Conservation (phyloP, 2,113 vertebrate genomes). For the Uria aalge region DNA sequence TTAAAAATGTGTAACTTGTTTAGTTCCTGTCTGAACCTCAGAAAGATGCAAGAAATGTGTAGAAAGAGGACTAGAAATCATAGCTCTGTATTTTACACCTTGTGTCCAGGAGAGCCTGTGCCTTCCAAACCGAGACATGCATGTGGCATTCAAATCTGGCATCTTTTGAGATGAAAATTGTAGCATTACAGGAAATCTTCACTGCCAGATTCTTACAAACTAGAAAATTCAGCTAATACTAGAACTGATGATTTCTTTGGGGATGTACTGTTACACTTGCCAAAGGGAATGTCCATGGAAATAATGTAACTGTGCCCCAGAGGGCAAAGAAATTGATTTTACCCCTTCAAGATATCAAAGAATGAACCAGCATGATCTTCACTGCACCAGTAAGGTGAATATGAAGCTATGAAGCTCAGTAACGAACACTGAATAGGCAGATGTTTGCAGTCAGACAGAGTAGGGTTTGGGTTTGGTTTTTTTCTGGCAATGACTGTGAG, state of each 20-base stretch:
- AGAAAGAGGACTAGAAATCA: background rate
- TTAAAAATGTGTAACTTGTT: background rate
- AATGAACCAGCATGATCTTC: background rate
- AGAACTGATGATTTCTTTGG: background rate
- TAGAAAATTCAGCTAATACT: background rate
- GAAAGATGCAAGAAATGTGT: background rate
- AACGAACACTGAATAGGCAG: background rate
- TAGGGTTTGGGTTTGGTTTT: background rate
- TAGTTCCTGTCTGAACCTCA: background rate
- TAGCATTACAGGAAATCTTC: background rate
- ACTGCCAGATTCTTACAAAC: background rate
- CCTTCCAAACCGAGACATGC: background rate
- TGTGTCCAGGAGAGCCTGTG: background rate
- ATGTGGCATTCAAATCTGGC: background rate
- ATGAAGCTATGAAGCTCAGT: background rate
- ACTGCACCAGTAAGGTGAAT: background rate
- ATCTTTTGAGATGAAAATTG: background rate
- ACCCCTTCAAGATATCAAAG: background rate
- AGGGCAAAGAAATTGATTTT: background rate
- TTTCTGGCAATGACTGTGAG: background rate
- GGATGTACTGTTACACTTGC: background rate
- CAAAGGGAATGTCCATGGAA: background rate
- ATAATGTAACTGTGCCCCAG: background rate
- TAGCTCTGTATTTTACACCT: background rate
- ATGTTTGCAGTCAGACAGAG: background rate